These are phyloP conservation scores for Percopsis omiscomaycus DNA, from an alignment of 2,797 vertebrate genomes.

Conservation along the genomic window DNA sequence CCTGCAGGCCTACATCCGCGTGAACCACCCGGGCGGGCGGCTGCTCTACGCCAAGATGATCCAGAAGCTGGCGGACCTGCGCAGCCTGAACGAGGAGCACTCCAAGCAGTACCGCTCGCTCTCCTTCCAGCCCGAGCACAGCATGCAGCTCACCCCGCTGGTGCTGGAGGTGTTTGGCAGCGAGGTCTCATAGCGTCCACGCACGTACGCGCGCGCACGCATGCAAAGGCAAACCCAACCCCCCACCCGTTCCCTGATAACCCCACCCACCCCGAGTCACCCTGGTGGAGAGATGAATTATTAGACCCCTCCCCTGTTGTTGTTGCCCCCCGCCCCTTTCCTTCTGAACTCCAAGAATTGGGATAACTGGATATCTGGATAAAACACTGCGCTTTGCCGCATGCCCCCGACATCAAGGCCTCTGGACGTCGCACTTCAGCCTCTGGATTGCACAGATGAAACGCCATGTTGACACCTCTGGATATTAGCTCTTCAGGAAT, in stretches of 20 bases:
- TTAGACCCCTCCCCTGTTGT: background rate
- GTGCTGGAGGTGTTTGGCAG: conserved; percentile 95
- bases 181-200: conserved; percentile 86
- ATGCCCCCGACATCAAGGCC: background rate
- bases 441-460: background rate
- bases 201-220: background rate
- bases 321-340: conserved; percentile 58
- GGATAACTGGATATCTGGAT: no score
- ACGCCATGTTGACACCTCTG: conserved; percentile 25
- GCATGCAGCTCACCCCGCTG: conserved; percentile 94
- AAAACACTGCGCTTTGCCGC: no score
- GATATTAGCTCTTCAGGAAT: conserved; percentile 9
- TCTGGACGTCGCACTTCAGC: background rate
- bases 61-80: conserved; percentile 94
- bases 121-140: conserved; percentile 90
- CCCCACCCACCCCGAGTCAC: no score
- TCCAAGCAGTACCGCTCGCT: conserved; percentile 94
- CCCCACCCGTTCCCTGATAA: no score
- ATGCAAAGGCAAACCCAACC: conserved; percentile 14
- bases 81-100: conserved; percentile 96
- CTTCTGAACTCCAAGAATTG: background rate
- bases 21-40: conserved; percentile 86
- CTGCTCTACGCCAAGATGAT: conserved; percentile 97
- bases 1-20: conserved; percentile 92
- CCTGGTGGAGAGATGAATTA: no score